Base-by-base conservation (phyloP, 1,140 invertebrate genomes). In the Hyles euphorbiae region DNA sequence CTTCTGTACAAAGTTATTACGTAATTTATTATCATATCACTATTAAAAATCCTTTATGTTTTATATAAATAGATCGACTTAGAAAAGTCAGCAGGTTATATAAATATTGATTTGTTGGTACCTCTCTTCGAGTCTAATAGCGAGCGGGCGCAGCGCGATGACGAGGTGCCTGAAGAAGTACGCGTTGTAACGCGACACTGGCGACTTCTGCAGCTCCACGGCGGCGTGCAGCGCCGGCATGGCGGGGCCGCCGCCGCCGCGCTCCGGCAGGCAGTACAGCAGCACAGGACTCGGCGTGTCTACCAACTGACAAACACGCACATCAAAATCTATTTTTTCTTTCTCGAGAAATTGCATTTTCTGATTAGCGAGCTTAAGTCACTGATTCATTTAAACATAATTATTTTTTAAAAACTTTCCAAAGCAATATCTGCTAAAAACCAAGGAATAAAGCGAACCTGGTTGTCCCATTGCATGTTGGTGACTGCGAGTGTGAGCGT, bases 381-480 rank as follows among this genome's bases (percentile, higher is more conserved):
- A n/a, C n/a, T n/a, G n/a, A n/a, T n/a, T n/a, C n/a, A n/a, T n/a
- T n/a, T n/a, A n/a, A n/a, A n/a, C n/a, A n/a, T n/a, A n/a, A n/a
- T n/a, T n/a, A n/a, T n/a, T n/a, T n/a, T n/a, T n/a, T n/a, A n/a
- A n/a, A n/a, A n/a, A n/a, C n/a, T n/a, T n/a, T n/a, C n/a, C n/a
- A 22, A 22, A 22, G 22, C 22, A 22, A 22, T 22, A 22, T 2
- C 22, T 22, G 22, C 22, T 22, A 22, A 0, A n/a, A 22, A 22
- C 2, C 22, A 22, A 22, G 22, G 0, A 22, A 22, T 22, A 22
- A 1, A 0, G 12, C 10, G 32, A 47, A 90, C 90, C 89, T 97
- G 97, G 92, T 98, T 98, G 82, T 99, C 93, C 70, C 96, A 93
- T 91, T 98, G 97, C 70, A 98, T 92, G 78, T 96, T 92, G 46